Percentiles rank a stretch among this genome's conserved stretches.
phyloP scores from a whole-genome alignment of 2,113 vertebrate genomes.

The Gopherus evgoodei region DNA sequence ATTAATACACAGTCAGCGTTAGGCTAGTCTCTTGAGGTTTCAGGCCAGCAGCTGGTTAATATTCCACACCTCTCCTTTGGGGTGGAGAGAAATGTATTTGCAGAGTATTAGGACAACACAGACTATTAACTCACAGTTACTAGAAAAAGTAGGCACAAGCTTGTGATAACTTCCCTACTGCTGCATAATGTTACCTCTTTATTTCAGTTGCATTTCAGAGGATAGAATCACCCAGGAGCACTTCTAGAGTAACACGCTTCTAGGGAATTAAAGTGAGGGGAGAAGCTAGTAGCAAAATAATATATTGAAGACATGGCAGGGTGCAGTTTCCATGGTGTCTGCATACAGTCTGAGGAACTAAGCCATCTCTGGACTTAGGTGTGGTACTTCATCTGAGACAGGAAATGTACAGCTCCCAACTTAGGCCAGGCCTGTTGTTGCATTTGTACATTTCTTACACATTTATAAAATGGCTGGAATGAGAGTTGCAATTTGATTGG shows the following conservation, averaged over 20 bases:
- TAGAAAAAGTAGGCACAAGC: not conserved
- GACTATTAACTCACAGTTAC: not conserved
- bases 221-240: not conserved
- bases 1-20: not conserved
- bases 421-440: fast-evolving
- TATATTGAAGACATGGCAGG: not conserved
- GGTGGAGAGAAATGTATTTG: not conserved
- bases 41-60: not conserved
- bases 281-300: not conserved
- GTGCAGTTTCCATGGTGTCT: not conserved
- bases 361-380: not conserved
- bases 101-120: not conserved
- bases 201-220: not conserved
- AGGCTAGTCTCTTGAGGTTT: not conserved
- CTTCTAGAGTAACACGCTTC: not conserved
- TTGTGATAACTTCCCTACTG: not conserved
- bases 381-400: not conserved
- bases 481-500: not conserved
- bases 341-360: not conserved
- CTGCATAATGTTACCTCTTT: not conserved
- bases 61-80: not conserved
- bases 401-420: not conserved
- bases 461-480: not conserved
- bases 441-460: not conserved
- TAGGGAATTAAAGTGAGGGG: not conserved